Evolutionary conservation across 1,140 invertebrate genomes (phyloP), one percentile per base, ranked within the genome.

Genomic region (Reticulitermes speratus): DNA sequence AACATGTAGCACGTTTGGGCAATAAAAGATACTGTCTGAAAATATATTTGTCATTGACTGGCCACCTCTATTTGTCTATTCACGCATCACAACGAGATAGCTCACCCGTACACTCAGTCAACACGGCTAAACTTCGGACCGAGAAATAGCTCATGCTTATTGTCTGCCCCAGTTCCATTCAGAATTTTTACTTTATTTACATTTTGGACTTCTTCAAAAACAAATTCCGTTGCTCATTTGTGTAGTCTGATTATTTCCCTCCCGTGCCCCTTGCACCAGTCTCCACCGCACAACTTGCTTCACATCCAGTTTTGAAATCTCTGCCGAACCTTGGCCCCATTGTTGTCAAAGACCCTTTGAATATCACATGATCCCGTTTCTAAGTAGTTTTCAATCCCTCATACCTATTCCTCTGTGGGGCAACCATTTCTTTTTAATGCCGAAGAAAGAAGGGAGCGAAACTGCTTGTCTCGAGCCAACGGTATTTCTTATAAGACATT

Each of bases 311-410:
- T 75, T 14, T 30, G 25, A 30, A n/a, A n/a, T 30, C 25, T 75
- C 65, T 6, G 16, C 65, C 25, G n/a, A 75, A 75, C 65, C 65
- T 75, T 75, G 9, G 65, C 25, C 65, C 7, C n/a, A 75, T 75
- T 75, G 59, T 65, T 65, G 65, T 30, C 25, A 75, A 75, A 19
- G n/a, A 75, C 65, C 65, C 65, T 30, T 25, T n/a, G 25, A n/a
- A 75, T 75, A 75, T 75, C 65, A 75, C 65, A 75, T 30, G 65
- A 75, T 75, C 65, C 65, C 65, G 65, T 75, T 75, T 75, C 65
- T 75, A 75, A 25, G 25, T 30, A 75, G 25, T 75, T 75, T 75
- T 30, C 65, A 30, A 75, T 75, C 65, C 65, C 65, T 75, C 52
- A 21, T 55, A 55, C 52, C 52, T 55, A 21, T 16, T 21, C 19